Base-by-base conservation (phyloP, 2,888 invertebrate genomes). In the Pseudococcus jackbeardsleyi region DNA sequence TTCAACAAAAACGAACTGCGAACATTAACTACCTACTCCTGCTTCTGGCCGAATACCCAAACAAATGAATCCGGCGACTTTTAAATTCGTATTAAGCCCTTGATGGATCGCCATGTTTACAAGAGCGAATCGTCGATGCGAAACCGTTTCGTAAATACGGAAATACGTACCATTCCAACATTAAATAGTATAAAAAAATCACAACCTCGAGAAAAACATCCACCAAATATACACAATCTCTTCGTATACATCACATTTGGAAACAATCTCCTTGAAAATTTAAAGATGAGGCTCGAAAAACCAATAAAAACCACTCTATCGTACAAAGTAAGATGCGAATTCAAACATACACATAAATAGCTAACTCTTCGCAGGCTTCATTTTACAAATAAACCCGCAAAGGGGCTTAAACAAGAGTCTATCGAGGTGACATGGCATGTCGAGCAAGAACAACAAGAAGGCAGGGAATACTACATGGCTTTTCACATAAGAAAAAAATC, bases 101-200 rank as follows among this genome's bases (percentile, higher is more conserved):
- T 72, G 72, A 72, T 72, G 72, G 72, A 72, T 72, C 72, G 72
- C 33, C 17, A 72, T 72, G 72, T 72, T 72, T 72, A 72, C 17
- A 54, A 26, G 19, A 64, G 26, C 26, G 11, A 11, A 26, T 8
- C n/a, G 64, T 50, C 19, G n/a, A 42, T 64, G 64, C 19, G 19
- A 42, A 42, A 42, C 42, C 42, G 42, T 42, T 8, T 42, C 42
- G 64, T 26, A 68, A 68, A 26, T 68, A 68, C 22, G 17, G 5
- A n/a, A 68, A 11, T 26, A 11, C 68, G 17, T 17, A n/a, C 17
- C 6, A 50, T 50, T 12, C 48, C 15, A 4, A 72, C n/a, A 33
- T 33, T 72, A 33, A 6, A 7, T 68, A 68, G 8, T n/a, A 8
- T 15, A 50, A 17, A 54, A 15, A 54, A n/a, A 50, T n/a, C n/a